Evolutionary conservation across 2,888 invertebrate species (phyloP).

Genomic region (Calameuta filiformis): DNA sequence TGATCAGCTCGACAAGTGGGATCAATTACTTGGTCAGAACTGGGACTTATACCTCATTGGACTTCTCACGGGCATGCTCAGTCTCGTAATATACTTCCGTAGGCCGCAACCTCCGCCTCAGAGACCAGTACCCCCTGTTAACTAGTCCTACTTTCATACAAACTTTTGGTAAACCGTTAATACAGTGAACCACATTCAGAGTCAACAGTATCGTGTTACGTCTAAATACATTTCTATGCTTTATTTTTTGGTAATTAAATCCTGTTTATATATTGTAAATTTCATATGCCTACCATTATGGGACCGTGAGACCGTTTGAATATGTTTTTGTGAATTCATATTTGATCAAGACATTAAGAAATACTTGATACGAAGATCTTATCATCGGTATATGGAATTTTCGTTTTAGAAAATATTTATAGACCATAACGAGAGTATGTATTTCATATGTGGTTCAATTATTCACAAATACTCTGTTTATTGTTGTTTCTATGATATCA

Average conservation of each 20-base stretch:
- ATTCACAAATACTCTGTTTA: not conserved
- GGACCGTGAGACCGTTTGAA: not conserved
- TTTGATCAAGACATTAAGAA: not conserved
- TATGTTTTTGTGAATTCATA: not conserved
- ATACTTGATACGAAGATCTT: not conserved
- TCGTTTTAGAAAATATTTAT: slow-evolving; percentile 2
- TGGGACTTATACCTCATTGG: slow-evolving; percentile 96
- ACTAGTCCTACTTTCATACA: slow-evolving; percentile 33
- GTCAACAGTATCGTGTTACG: not conserved
- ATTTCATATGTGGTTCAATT: not conserved
- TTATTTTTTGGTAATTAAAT: not conserved
- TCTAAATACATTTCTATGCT: not conserved
- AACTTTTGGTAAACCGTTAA: not conserved
- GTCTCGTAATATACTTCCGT: slow-evolving; percentile 83
- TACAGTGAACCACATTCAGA: not conserved
- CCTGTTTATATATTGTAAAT: not conserved
- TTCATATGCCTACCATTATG: not conserved
- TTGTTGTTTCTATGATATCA: not conserved
- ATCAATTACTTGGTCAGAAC: slow-evolving; percentile 81
- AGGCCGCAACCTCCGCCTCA: slow-evolving; percentile 67
- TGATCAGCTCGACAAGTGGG: slow-evolving; percentile 72
- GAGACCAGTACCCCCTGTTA: slow-evolving; percentile 46
- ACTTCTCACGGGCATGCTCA: slow-evolving; percentile 82
- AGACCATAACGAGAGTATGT: not conserved
- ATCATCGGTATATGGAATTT: not conserved